A percentile compares a stretch with the other conserved stretches of the same genome.
Evolutionary conservation across 1,140 invertebrate species (phyloP).

Genomic region (Portunus trituberculatus): DNA sequence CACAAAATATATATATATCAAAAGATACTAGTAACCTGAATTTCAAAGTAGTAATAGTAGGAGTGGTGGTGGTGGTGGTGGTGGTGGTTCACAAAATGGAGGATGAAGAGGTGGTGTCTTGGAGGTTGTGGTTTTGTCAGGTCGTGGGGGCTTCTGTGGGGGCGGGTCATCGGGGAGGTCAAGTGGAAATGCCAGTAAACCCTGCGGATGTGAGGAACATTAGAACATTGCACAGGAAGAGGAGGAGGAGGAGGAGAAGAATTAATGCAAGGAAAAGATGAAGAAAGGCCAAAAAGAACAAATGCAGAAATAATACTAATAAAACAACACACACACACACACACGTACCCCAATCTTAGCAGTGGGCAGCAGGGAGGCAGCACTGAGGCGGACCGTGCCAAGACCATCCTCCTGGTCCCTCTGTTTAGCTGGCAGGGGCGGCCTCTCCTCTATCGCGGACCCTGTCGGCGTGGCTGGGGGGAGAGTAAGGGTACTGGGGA

Average conservation of each 20-base stretch:
- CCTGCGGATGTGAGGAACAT: not conserved
- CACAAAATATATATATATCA: no score
- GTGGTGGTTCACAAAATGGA: not conserved
- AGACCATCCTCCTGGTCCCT: constrained; percentile 50
- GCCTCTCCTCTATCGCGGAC: constrained; percentile 56
- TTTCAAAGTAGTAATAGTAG: no score
- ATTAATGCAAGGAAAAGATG: no score
- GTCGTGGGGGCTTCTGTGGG: constrained; percentile 55
- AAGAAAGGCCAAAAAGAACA: no score
- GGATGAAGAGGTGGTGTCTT: constrained; percentile 41
- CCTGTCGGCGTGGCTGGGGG: constrained; percentile 49
- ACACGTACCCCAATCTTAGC: not conserved
- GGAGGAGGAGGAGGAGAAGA: no score
- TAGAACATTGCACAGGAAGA: no score
- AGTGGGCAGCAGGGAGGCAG: not conserved
- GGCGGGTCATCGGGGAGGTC: constrained; percentile 34
- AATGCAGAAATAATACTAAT: no score
- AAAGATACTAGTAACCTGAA: no score
- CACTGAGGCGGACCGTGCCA: not conserved
- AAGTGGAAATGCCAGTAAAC: not conserved
- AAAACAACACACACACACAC: no score
- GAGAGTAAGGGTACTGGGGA: no score
- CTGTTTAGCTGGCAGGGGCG: constrained; percentile 58
- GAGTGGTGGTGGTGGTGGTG: no score
- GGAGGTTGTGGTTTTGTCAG: constrained; percentile 62